Percentiles rank a stretch among this genome's conserved stretches.
Evolutionary conservation across 2,113 vertebrate genomes (phyloP).

Genomic region (Lasiurus cinereus): DNA sequence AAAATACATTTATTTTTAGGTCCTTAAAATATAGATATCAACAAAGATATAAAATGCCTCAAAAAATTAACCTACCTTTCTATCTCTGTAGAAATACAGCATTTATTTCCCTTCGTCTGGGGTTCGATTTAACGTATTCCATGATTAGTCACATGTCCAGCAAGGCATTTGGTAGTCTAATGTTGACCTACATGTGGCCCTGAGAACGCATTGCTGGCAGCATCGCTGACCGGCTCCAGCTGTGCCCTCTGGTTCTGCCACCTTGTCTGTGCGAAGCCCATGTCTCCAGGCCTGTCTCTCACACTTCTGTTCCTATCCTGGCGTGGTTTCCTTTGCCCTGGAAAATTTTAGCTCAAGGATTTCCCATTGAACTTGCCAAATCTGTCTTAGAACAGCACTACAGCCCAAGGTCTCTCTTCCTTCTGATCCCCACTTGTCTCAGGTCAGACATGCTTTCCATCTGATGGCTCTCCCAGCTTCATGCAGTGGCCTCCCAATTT

Average conservation of each 20-base stretch:
- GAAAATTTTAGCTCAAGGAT: not conserved
- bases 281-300: no score
- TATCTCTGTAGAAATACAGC: not conserved
- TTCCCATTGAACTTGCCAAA: not conserved
- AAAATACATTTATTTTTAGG: not conserved
- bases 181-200: not conserved
- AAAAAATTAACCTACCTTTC: not conserved
- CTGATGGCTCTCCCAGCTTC: not conserved
- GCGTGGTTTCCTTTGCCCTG: not conserved
- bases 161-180: not conserved
- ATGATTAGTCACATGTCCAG: not conserved
- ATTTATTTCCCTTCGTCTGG: not conserved
- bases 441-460: not conserved
- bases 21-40: not conserved
- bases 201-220: accelerated
- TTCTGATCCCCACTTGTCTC: not conserved
- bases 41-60: not conserved
- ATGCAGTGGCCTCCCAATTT: not conserved
- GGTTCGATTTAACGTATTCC: not conserved
- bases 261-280: not conserved
- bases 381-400: not conserved
- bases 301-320: no score
- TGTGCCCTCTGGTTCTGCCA: not conserved
- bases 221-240: no score
- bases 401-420: not conserved